Evolutionary conservation across 2,888 invertebrate species (phyloP), one percentile per base, ranked within the genome.

Genomic region (Epirrita christyi): DNA sequence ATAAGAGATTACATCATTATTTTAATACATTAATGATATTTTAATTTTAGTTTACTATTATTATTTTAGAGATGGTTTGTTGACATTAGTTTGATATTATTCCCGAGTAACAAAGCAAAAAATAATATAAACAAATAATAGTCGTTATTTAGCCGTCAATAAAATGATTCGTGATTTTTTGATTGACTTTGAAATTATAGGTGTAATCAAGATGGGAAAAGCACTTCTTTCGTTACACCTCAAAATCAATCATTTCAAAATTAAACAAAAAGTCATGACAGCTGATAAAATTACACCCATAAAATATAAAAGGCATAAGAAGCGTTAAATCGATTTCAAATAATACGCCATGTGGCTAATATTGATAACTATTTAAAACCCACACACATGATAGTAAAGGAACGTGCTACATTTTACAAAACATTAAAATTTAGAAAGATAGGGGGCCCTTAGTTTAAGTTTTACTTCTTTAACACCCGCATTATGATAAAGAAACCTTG

Each of bases 401-500:
- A 73, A 72, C 65, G 56, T 59, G 67, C 66, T 41, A 66, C 54
- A 73, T 77, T 73, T 70, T 73, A 77, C 78, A 75, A 76, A 81
- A 83, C 80, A 80, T 71, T 80, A 76, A n/a, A n/a, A n/a, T 73
- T 73, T 73, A 76, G 68, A 72, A 45, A 68, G 68, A 86, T 87
- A 76, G 72, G 88, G 87, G 87, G 68, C 63, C 68, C 67, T 72
- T 66, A 63, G 70, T 69, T 70, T 67, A 36, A 21, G 10, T 11
- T 45, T 49, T 27, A 43, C 51, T 59, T 59, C 53, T 61, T 67
- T 61, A 51, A 32, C 56, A 61, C 83, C 83, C 83, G 82, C 83
- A 83, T 82, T 72, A 42, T 50, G 62, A 66, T 67, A 63, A 62
- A 56, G 48, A 48, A 47, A 45, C 44, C 40, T 60, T 61, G 59